Percentiles rank a stretch among this genome's conserved stretches.
These are phyloP conservation scores for Basileuterus tristriatus DNA, from an alignment of 2,797 vertebrate genomes.

Conservation along the genomic window DNA sequence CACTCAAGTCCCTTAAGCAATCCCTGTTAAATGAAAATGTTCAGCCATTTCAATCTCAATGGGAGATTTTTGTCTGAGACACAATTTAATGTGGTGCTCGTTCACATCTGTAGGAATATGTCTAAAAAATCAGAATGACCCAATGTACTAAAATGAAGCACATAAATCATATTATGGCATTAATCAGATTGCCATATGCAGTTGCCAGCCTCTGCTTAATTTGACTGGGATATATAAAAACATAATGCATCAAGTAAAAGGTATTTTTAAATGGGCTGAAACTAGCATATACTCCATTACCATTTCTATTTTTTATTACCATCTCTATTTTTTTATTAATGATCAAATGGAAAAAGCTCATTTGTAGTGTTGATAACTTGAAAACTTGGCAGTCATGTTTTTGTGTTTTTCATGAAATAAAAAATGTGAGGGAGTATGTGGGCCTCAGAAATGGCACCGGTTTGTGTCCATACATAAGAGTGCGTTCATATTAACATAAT, in stretches of 20 bases:
- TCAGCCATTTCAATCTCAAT: constrained; percentile 28
- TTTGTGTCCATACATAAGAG: background rate
- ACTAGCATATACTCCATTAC: background rate
- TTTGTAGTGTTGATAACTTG: background rate
- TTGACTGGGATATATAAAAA: constrained; percentile 31
- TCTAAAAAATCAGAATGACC: constrained; percentile 38
- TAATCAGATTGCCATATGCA: constrained; percentile 34
- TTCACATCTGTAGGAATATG: constrained; percentile 29
- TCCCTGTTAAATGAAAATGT: background rate
- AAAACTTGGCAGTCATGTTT: background rate
- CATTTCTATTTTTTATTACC: background rate
- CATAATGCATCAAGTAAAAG: constrained; percentile 21
- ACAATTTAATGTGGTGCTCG: constrained; percentile 25
- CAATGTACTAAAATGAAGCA: constrained; percentile 19
- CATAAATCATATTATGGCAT: constrained; percentile 44
- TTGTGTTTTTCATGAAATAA: background rate
- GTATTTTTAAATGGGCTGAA: constrained; percentile 29
- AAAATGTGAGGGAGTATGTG: rapidly evolving
- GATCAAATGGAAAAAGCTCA: constrained; percentile 14
- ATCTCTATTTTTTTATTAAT: constrained; percentile 7
- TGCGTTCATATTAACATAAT: background rate
- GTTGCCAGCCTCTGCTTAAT: constrained; percentile 20
- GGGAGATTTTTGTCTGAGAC: constrained; percentile 34
- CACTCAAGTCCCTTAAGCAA: background rate
- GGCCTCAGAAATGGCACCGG: background rate